These are phyloP conservation scores for Sinelater perroti DNA, from an alignment of 2,888 invertebrate species.

Conservation along the genomic window DNA sequence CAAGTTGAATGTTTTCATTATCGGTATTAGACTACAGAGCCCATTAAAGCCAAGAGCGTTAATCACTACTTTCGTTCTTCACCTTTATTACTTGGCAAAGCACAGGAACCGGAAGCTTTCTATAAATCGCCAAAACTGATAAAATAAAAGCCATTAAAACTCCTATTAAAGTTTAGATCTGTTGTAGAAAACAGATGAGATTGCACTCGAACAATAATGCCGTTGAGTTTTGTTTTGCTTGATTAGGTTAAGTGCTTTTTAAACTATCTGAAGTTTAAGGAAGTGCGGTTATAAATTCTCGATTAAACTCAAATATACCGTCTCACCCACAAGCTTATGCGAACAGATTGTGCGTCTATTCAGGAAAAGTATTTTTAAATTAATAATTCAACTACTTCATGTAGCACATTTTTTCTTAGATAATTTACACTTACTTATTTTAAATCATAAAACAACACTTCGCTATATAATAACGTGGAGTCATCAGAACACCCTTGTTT, in stretches of 20 bases:
- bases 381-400: too few species aligned
- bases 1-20: too few species aligned
- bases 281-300: conserved; percentile 31
- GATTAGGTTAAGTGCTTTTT: conserved; percentile 37
- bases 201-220: conserved; percentile 37
- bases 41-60: too few species aligned
- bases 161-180: conserved; percentile 38
- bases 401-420: too few species aligned
- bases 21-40: too few species aligned
- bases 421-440: too few species aligned
- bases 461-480: too few species aligned
- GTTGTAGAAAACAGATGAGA: conserved; percentile 37
- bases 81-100: conserved; percentile 7
- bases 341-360: too few species aligned
- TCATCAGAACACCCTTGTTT: too few species aligned
- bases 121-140: conserved; percentile 35
- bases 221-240: conserved; percentile 37
- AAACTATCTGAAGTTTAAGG: conserved; percentile 33
- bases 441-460: too few species aligned
- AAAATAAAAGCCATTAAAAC: conserved; percentile 39
- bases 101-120: conserved; percentile 26
- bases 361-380: too few species aligned
- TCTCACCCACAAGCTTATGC: conserved; percentile 17
- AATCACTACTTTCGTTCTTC: background rate
- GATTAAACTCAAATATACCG: conserved; percentile 35